phyloP scores from a whole-genome alignment of 2,888 invertebrate genomes.

The Pyrocoelia pectoralis region DNA sequence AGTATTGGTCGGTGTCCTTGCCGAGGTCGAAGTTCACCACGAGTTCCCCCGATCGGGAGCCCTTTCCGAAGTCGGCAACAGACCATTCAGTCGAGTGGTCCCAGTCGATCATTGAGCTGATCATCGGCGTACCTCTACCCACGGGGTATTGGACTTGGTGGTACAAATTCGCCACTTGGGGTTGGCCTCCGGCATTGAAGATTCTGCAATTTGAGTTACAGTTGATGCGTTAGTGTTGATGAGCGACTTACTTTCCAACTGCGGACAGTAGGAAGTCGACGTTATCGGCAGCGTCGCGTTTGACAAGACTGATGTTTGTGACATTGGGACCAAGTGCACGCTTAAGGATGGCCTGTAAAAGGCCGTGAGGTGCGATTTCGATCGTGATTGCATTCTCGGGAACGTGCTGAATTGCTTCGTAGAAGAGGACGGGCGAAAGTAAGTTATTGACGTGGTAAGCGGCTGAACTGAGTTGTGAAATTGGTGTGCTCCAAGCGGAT shows the following conservation, averaged over 20 bases:
- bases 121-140: constrained; percentile 88
- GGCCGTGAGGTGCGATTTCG: constrained; percentile 94
- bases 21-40: constrained; percentile 80
- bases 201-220: constrained; percentile 65
- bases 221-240: neutral
- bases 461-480: constrained; percentile 85
- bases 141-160: constrained; percentile 85
- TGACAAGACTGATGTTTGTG: constrained; percentile 85
- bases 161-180: constrained; percentile 77
- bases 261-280: constrained; percentile 77
- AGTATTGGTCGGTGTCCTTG: constrained; percentile 76
- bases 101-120: constrained; percentile 88
- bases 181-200: constrained; percentile 82
- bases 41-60: constrained; percentile 75
- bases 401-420: constrained; percentile 84
- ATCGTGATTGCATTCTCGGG: constrained; percentile 89
- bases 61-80: constrained; percentile 77
- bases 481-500: constrained; percentile 77
- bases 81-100: constrained; percentile 91
- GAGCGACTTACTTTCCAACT: constrained; percentile 76
- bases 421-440: constrained; percentile 91
- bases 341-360: constrained; percentile 93
- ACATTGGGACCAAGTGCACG: constrained; percentile 79
- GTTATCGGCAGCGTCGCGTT: constrained; percentile 80
- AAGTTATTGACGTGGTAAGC: constrained; percentile 97